Base-by-base conservation (phyloP, 2,888 invertebrate species). In the Drosophila anomelani region DNA sequence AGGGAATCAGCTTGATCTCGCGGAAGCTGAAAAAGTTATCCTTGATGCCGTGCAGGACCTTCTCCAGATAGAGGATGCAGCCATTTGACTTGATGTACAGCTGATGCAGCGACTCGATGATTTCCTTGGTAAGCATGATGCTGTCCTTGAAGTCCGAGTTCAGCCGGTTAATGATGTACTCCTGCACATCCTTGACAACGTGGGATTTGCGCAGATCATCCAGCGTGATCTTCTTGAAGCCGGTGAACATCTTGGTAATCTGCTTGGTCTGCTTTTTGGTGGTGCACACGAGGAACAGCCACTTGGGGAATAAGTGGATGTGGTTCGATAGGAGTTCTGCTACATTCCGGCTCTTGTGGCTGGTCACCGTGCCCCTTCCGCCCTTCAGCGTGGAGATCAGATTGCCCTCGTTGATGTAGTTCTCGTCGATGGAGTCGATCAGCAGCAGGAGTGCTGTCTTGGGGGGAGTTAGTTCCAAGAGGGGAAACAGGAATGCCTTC, bases 41-140 rank as follows among this genome's bases (percentile, higher is more conserved):
- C 0, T 97, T 96, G 2, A 98, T 97, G 0, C 98, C 98, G 84
- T 98, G 98, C 51, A 98, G 92, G 0, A 98, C 96, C 93, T 97
- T 96, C 90, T 97, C 97, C 75, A 97, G 92, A 84, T 97, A 98
- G 5, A 98, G 94, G 76, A 98, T 95, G 84, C 97, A 98, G 0
- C 98, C 99, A 89, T 98, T 98, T 90, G 98, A 98, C 93, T 99
- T 99, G 83, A 99, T 98, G 89, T 98, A 96, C 44, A 99, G 93
- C 89, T 98, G 98, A 92, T 99, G 98, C 4, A 99, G 93, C 92
- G 98, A 98, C 79, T 98, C 98, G 0, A 98, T 98, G 0, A 98
- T 98, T 90, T 97, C 97, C 63, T 96, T 94, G 46, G 97, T 97
- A 74, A 98, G 96, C 88, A 98, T 97, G 73, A 97, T 97, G 78